Evolutionary conservation across 2,113 vertebrate species (phyloP).

Genomic region (Telmatochromis brichardi): DNA sequence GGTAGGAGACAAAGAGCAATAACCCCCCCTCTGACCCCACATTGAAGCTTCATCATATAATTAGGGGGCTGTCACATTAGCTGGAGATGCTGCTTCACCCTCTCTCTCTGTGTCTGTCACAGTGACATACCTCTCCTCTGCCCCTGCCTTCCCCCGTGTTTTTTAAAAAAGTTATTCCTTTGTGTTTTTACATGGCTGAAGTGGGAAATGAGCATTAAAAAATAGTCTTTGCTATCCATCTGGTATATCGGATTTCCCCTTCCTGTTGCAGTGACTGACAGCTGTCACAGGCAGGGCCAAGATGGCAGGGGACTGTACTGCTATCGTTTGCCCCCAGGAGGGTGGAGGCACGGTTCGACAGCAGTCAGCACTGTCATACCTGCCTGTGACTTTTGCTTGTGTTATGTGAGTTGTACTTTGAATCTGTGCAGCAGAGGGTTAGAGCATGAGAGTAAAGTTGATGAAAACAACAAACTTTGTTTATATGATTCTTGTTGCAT

Average conservation of each 20-base stretch:
- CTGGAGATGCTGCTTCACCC: not conserved
- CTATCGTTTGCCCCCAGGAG: not conserved
- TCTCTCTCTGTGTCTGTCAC: not conserved
- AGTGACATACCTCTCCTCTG: not conserved
- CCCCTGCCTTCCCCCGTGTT: rapidly evolving
- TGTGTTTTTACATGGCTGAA: not conserved
- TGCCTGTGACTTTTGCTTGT: not conserved
- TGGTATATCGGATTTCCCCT: constrained; percentile 17
- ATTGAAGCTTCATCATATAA: not conserved
- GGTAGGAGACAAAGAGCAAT: not conserved
- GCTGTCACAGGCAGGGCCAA: not conserved
- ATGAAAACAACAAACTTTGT: not conserved
- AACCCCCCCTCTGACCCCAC: not conserved
- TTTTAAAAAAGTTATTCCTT: not conserved
- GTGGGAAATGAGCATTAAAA: not conserved
- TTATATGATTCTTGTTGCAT: not conserved
- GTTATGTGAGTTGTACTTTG: not conserved
- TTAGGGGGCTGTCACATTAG: not conserved
- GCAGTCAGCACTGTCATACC: not conserved
- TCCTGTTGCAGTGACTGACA: constrained; percentile 26
- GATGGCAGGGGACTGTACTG: not conserved
- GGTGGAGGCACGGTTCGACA: not conserved
- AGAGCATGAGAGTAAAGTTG: rapidly evolving
- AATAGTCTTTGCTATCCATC: not conserved
- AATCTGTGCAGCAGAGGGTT: not conserved